Evolutionary conservation across 1,140 invertebrate genomes (phyloP).

Genomic region (Drosophila neocordata): DNA sequence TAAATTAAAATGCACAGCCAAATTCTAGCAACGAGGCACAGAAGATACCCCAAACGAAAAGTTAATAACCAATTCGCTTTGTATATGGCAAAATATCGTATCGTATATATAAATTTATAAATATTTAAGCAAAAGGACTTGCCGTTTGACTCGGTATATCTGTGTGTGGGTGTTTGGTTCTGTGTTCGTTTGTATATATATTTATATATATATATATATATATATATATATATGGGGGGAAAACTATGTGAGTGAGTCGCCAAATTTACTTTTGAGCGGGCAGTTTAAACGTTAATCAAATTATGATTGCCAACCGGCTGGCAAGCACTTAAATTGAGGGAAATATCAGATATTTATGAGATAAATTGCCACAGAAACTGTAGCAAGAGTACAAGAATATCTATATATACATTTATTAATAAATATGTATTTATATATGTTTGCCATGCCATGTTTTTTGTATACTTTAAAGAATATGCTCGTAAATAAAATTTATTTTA

Average conservation of each 20-base stretch:
- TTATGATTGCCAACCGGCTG: constrained; percentile 33
- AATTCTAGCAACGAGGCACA: constrained; percentile 42
- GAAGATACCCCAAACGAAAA: constrained; percentile 35
- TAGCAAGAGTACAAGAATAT: not conserved
- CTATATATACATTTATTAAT: not conserved
- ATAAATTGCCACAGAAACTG: not conserved
- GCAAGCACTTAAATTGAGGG: constrained; percentile 37
- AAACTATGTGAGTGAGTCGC: constrained; percentile 22
- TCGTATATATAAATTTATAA: constrained; percentile 67
- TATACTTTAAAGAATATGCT: too few relatives aligned
- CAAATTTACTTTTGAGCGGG: constrained; percentile 24
- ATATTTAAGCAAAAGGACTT: constrained; percentile 67
- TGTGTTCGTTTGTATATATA: not conserved
- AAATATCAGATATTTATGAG: constrained; percentile 29
- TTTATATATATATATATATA: too few relatives aligned
- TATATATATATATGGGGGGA: not conserved
- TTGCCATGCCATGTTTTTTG: too few relatives aligned
- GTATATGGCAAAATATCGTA: constrained; percentile 34
- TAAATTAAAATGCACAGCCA: constrained; percentile 79
- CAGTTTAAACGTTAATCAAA: constrained; percentile 53
- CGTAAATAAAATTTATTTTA: too few relatives aligned
- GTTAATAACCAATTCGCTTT: constrained; percentile 80
- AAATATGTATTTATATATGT: too few relatives aligned
- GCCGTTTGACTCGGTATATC: not conserved
- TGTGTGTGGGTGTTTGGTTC: not conserved